phyloP scores from a whole-genome alignment of 1,140 invertebrate genomes.

The Anagrus nilaparvatae region DNA sequence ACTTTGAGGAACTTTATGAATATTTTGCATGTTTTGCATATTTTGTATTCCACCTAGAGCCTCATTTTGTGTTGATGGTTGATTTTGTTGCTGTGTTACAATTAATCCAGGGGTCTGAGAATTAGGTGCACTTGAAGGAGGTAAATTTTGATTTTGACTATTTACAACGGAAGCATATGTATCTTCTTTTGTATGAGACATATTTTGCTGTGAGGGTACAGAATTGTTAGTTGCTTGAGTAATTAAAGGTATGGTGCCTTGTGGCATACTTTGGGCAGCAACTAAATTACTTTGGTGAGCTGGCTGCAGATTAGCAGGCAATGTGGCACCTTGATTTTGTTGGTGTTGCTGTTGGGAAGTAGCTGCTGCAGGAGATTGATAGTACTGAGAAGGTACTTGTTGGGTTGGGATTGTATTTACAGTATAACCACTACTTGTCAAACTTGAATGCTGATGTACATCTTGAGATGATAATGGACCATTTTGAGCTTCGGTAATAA shows the following conservation, averaged over 20 bases:
- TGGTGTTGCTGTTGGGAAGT: conserved; percentile 25
- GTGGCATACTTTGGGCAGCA: conserved; percentile 46
- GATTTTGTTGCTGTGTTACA: conserved; percentile 19
- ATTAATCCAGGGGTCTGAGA: conserved; percentile 11
- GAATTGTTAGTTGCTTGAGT: conserved; percentile 20
- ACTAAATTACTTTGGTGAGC: conserved; percentile 40
- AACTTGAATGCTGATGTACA: conserved; percentile 23
- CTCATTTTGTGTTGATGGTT: conserved; percentile 18
- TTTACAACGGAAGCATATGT: conserved; percentile 7
- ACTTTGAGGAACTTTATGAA: conserved; percentile 39
- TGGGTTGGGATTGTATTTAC: conserved; percentile 23
- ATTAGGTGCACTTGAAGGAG: conserved; percentile 16
- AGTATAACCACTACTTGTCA: conserved; percentile 16
- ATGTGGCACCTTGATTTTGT: conserved; percentile 40
- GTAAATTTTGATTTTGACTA: conserved; percentile 9
- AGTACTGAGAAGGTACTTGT: conserved; percentile 24
- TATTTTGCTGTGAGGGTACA: conserved; percentile 16
- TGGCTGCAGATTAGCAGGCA: conserved; percentile 48
- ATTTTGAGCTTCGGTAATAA: conserved; percentile 30
- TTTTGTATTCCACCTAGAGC: conserved; percentile 26
- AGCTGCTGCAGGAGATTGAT: conserved; percentile 24
- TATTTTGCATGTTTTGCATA: conserved; percentile 35
- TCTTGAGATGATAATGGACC: conserved; percentile 34
- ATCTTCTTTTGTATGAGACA: conserved; percentile 8
- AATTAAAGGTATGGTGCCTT: conserved; percentile 49